Conservation (phyloP, 1,140 invertebrate genomes). For the Asobara japonica region DNA sequence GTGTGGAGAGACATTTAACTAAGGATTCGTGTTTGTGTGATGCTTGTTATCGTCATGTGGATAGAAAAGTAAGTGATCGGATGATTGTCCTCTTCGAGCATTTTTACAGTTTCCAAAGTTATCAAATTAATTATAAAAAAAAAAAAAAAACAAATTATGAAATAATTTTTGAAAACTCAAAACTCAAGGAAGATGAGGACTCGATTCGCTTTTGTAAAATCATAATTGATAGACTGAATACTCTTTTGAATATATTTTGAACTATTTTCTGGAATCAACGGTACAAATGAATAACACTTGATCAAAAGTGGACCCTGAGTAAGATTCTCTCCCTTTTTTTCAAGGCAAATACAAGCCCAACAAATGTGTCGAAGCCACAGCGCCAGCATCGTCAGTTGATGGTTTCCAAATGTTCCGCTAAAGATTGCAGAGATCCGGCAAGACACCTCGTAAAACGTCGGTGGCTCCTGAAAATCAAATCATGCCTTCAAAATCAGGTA, state of each 20-base stretch:
- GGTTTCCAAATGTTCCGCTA: slow-evolving; percentile 58
- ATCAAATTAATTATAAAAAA: too few relatives aligned
- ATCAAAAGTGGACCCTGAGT: neutral
- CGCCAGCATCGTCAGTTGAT: slow-evolving; percentile 60
- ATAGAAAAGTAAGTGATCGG: slow-evolving; percentile 79
- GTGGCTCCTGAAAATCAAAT: slow-evolving; percentile 79
- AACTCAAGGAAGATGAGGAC: too few relatives aligned
- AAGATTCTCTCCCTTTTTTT: neutral
- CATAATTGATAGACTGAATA: too few relatives aligned
- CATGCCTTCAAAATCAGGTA: slow-evolving; percentile 77
- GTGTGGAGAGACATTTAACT: slow-evolving; percentile 78
- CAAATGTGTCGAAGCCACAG: slow-evolving; percentile 59
- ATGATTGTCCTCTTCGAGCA: too few relatives aligned
- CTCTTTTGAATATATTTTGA: too few relatives aligned
- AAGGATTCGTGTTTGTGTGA: slow-evolving; percentile 86
- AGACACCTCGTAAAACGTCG: slow-evolving; percentile 79
- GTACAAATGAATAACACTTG: neutral
- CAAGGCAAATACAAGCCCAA: slow-evolving; percentile 62
- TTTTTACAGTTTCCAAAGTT: too few relatives aligned
- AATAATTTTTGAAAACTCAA: too few relatives aligned
- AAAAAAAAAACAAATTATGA: too few relatives aligned
- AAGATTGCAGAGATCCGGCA: slow-evolving; percentile 71
- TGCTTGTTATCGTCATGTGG: slow-evolving; percentile 84
- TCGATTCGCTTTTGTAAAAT: too few relatives aligned
- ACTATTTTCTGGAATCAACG: slow-evolving; percentile 56